Base-by-base conservation (phyloP, 2,113 vertebrate genomes). In the Dryoscopus gambensis region DNA sequence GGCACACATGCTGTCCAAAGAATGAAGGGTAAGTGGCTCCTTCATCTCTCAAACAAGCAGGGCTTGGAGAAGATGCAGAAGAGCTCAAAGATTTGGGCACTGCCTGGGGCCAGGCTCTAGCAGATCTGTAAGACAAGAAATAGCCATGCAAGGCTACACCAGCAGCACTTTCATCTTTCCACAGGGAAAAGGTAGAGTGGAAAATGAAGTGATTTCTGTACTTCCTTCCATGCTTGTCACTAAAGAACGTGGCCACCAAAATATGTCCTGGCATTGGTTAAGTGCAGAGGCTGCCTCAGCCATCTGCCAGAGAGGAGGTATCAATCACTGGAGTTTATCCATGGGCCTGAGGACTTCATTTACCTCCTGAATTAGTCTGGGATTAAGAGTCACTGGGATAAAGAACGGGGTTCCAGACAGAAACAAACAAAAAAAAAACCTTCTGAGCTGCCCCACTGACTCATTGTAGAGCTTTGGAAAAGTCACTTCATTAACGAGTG, bases 401-500 rank as follows among this genome's bases (percentile, higher is more conserved):
- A 89, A 93, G 57, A 49, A 78, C 0, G 0, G n/a, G 52, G 22
- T 67, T 90, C 80, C 71, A 90, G 49, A 89, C 5, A 89, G 56
- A 90, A 90, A 89, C 33, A 2, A 47, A 76, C 82, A 89, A 65
- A 27, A 89, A 65, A 27, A 8, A 22, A 13, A 11, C n/a, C 35
- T 80, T 67, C 60, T 52, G 15, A 84, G 87, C 90, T 95, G 49
- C 82, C 68, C 62, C 69, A 82, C 35, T 46, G 92, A 87, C 56
- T 93, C 90, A 67, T 8, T 91, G 86, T 35, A 59, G n/a, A 81
- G 62, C 87, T 96, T 71, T 82, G 62, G 76, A 57, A 75, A 97
- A 93, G 91, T 82, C 87, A 97, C 93, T 97, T 95, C 88, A 96
- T 89, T 95, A 97, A 96, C 2, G 17, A 46, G 65, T 69, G 87